Evolutionary conservation across 2,888 invertebrate genomes (phyloP).

Genomic region (Achlya flavicornis): DNA sequence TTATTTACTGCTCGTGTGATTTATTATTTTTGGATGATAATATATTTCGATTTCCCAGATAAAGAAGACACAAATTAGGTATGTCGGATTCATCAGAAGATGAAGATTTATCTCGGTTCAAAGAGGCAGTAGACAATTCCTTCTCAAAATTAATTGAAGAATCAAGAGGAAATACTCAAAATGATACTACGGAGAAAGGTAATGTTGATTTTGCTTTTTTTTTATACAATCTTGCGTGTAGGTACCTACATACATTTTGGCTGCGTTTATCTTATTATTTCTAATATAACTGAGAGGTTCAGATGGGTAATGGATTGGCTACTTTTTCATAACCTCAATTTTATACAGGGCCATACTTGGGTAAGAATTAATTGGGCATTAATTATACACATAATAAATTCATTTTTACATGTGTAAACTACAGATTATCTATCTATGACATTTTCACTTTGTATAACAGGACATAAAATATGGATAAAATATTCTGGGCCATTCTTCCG

Average conservation of each 20-base stretch:
- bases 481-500: too few relatives aligned
- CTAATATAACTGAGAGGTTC: too few relatives aligned
- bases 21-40: too few relatives aligned
- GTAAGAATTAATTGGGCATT: neutral
- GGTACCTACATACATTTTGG: neutral
- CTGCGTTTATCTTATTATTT: neutral
- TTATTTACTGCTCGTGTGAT: neutral
- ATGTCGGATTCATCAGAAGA: slow-evolving; percentile 81
- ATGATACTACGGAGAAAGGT: slow-evolving; percentile 18
- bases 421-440: too few relatives aligned
- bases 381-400: neutral
- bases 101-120: slow-evolving; percentile 73
- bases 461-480: too few relatives aligned
- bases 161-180: slow-evolving; percentile 44
- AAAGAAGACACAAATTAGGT: slow-evolving; percentile 15
- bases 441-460: too few relatives aligned
- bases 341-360: neutral
- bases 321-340: neutral
- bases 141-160: slow-evolving; percentile 68
- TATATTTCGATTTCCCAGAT: too few relatives aligned
- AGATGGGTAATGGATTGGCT: neutral
- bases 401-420: too few relatives aligned
- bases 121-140: slow-evolving; percentile 77
- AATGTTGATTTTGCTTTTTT: slow-evolving; percentile 6
- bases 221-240: neutral